phyloP scores from a whole-genome alignment of 2,888 invertebrate genomes.

The Lathronympha strigana region DNA sequence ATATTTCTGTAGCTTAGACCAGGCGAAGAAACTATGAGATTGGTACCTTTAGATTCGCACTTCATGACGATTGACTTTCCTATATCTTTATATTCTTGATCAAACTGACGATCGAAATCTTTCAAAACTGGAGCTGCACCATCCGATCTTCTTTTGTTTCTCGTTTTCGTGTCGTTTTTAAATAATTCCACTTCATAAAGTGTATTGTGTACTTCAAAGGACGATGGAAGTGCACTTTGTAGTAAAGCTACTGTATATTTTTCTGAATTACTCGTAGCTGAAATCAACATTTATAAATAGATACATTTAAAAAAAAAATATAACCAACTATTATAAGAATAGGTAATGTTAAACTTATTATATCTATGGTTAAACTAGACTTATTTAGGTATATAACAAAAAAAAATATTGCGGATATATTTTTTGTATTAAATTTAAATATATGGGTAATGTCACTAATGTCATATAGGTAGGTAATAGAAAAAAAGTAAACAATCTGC shows the following conservation, averaged over 20 bases:
- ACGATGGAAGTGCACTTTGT: slow-evolving; percentile 4
- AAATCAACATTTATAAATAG: neutral
- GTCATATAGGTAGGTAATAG: too few species aligned
- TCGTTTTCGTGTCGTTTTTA: neutral
- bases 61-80: slow-evolving; percentile 58
- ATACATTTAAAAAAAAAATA: neutral
- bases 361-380: neutral
- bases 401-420: too few species aligned
- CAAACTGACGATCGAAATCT: neutral
- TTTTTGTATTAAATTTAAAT: too few species aligned
- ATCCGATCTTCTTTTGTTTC: neutral
- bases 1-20: too few species aligned
- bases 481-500: too few species aligned
- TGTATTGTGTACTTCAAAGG: neutral
- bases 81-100: slow-evolving; percentile 57
- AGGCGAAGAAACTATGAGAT: neutral
- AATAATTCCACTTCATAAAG: neutral
- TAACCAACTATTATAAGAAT: neutral
- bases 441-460: too few species aligned
- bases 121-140: slow-evolving; percentile 9
- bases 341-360: neutral
- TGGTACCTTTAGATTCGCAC: slow-evolving; percentile 23
- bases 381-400: too few species aligned
- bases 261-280: neutral
- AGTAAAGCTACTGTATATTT: slow-evolving; percentile 11